Evolutionary conservation across 2,888 invertebrate species (phyloP), one percentile per base, ranked within the genome.

Genomic region (Desoria tigrina): DNA sequence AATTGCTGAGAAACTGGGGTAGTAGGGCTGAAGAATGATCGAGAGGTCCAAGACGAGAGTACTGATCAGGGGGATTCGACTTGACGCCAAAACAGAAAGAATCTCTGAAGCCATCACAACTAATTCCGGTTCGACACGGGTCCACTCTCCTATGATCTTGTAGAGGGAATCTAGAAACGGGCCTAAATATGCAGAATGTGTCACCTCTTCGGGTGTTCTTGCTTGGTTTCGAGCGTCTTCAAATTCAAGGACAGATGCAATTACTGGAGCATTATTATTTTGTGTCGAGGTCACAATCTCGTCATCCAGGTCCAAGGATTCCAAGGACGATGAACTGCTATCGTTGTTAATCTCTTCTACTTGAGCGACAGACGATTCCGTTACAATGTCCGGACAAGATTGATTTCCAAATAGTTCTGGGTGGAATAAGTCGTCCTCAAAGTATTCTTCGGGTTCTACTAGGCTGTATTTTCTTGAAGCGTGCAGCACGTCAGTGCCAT

Each of bases 21-120:
- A 75, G 42, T 65, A 71, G 11, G 75, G 75, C 53, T 75, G 75
- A 4, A 75, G 45, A 42, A 71, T 72, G 2, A 75, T 27, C 2
- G 67, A 57, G 32, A 71, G 51, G 51, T 75, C 75, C 6, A 75
- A 59, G 37, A 75, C 59, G 16, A 75, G 37, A 1, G 69, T 63
- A 54, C 64, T 73, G 6, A 75, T 57, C 7, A 75, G 50, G 2
- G 75, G 75, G 39, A 75, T 69, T 24, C 75, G 67, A 42, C 73
- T 72, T 1, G 70, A 70, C 9, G 74, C 74, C 14, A 75, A 21
- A 2, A 69, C 57, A 0, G 75, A 75, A 3, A 74, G 42, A 1
- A 72, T 14, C 23, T 75, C 75, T 2, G 73, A 73, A 9, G 72
- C 66, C 58, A 67, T 58, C 7, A 72, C 55, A 21, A 73, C 45